Percentiles rank a stretch among this genome's conserved stretches.
phyloP scores from a whole-genome alignment of 1,140 invertebrate genomes.

The Zaprionus africanus region DNA sequence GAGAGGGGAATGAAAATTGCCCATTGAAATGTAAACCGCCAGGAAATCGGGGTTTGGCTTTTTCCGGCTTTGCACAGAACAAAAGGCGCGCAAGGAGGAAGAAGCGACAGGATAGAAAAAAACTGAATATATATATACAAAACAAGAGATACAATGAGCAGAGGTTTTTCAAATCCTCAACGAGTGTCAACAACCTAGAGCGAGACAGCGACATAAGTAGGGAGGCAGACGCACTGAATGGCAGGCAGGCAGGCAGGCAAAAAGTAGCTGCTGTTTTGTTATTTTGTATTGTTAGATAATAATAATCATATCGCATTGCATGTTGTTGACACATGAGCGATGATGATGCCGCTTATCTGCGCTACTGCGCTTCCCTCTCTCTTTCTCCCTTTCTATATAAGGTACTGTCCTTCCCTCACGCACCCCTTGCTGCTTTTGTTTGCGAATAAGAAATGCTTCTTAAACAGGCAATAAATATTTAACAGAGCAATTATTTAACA shows the following conservation, averaged over 20 bases:
- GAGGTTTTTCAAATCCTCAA: constrained; percentile 61
- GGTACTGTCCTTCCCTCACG: neutral
- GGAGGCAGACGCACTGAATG: constrained; percentile 9
- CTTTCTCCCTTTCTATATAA: constrained; percentile 4
- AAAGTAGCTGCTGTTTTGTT: constrained; percentile 78
- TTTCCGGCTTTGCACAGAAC: constrained; percentile 76
- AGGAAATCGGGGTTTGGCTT: constrained; percentile 83
- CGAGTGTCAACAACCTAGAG: constrained; percentile 73
- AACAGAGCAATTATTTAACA: constrained; percentile 68
- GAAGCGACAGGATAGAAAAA: constrained; percentile 59
- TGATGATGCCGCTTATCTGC: constrained; percentile 66
- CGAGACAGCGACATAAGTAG: constrained; percentile 7
- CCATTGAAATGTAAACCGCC: constrained; percentile 82
- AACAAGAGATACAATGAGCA: constrained; percentile 67
- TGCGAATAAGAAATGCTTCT: constrained; percentile 33
- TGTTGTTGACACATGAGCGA: constrained; percentile 82
- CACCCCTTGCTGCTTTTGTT: constrained; percentile 23
- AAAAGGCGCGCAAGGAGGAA: constrained; percentile 52
- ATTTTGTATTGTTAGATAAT: constrained; percentile 80
- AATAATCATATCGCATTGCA: constrained; percentile 83
- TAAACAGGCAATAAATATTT: constrained; percentile 69
- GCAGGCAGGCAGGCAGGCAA: constrained; percentile 61
- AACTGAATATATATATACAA: constrained; percentile 60
- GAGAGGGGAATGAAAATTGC: constrained; percentile 62
- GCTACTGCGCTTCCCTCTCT: constrained; percentile 11